Evolutionary conservation across 2,797 vertebrate species (phyloP).

Genomic region (Chelonia mydas): DNA sequence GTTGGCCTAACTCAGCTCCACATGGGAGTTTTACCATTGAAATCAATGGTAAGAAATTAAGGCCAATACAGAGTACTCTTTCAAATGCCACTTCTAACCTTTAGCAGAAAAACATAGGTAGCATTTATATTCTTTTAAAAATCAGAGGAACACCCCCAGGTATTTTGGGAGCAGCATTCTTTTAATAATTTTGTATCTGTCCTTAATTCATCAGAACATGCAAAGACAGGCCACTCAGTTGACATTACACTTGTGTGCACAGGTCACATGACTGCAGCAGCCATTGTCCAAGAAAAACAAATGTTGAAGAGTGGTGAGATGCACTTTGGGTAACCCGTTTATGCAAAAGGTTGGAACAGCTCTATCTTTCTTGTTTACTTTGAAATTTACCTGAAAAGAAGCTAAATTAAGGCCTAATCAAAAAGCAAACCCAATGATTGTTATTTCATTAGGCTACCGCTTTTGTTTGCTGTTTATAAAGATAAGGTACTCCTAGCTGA

Average conservation of each 20-base stretch:
- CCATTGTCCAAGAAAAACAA: background rate
- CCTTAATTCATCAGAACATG: background rate
- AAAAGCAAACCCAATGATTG: background rate
- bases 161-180: background rate
- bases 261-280: fast-evolving
- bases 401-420: background rate
- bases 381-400: background rate
- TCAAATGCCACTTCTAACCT: background rate
- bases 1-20: background rate
- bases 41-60: background rate
- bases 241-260: background rate
- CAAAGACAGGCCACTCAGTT: background rate
- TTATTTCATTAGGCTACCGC: background rate
- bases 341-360: background rate
- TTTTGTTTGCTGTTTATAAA: background rate
- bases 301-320: background rate
- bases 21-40: background rate
- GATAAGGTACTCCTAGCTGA: background rate
- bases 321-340: background rate
- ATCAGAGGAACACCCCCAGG: fast-evolving
- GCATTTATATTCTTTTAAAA: background rate
- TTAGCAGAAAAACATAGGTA: background rate
- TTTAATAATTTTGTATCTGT: background rate
- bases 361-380: background rate
- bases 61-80: background rate